Percentiles rank a stretch among this genome's conserved stretches.
Evolutionary conservation across 2,888 invertebrate species (phyloP).

Genomic region (Rhingia rostrata): DNA sequence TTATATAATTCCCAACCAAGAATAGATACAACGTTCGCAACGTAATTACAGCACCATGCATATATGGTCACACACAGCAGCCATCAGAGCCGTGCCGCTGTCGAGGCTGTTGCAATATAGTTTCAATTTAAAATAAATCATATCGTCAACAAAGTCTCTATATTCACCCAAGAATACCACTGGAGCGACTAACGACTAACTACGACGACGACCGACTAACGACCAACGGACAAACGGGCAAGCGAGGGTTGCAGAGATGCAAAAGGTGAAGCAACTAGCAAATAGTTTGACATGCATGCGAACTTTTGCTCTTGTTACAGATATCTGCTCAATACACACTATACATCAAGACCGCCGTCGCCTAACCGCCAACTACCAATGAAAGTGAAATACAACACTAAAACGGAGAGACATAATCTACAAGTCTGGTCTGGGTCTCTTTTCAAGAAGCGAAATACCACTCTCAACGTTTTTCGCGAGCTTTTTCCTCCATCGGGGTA

Average conservation of each 20-base stretch:
- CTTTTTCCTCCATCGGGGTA: conserved; percentile 46
- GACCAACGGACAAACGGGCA: neutral
- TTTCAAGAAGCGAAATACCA: conserved; percentile 56
- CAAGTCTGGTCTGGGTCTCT: conserved; percentile 11
- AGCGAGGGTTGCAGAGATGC: conserved; percentile 8
- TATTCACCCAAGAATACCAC: conserved; percentile 49
- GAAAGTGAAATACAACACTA: conserved; percentile 73
- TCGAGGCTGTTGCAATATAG: conserved; percentile 56
- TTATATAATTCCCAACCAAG: conserved; percentile 62
- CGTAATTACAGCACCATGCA: conserved; percentile 42
- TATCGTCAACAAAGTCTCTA: conserved; percentile 60
- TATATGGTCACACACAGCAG: conserved; percentile 58
- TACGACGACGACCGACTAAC: neutral
- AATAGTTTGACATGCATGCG: conserved; percentile 71
- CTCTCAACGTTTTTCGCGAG: conserved; percentile 64
- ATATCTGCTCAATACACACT: conserved; percentile 55
- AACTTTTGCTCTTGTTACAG: conserved; percentile 73
- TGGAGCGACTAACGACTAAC: neutral
- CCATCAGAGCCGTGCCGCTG: conserved; percentile 8
- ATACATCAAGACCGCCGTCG: conserved; percentile 31
- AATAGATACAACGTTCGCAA: conserved; percentile 48
- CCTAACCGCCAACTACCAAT: conserved; percentile 49
- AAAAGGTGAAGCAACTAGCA: conserved; percentile 62
- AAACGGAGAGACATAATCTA: conserved; percentile 38
- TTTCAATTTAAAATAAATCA: conserved; percentile 72